Evolutionary conservation across 2,797 vertebrate genomes (phyloP).

Genomic region (Lithobates sylvaticus): DNA sequence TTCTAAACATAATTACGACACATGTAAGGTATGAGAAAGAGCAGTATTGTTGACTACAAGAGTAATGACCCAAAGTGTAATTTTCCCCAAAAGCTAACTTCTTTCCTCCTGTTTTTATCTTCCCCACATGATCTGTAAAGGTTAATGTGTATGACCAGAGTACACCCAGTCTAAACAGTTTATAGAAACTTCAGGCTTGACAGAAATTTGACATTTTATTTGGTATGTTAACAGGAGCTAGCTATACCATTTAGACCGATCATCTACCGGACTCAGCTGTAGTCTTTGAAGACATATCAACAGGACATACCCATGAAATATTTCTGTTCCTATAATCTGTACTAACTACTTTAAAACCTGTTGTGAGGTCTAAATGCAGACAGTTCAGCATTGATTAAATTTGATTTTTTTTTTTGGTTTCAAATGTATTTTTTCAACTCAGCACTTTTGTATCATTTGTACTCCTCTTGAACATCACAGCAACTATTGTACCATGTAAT

Average conservation of each 20-base stretch:
- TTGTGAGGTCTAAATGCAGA: background rate
- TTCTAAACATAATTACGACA: slow-evolving; percentile 68
- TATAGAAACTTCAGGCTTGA: slow-evolving; percentile 77
- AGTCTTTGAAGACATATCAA: slow-evolving; percentile 13
- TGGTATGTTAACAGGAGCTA: slow-evolving; percentile 80
- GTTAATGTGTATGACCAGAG: slow-evolving; percentile 71
- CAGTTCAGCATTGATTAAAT: background rate
- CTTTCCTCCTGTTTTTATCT: slow-evolving; percentile 67
- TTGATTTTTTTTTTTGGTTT: background rate
- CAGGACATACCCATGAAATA: slow-evolving; percentile 4
- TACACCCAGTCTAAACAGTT: slow-evolving; percentile 82
- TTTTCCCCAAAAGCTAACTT: slow-evolving; percentile 80
- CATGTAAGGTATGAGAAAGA: slow-evolving; percentile 66
- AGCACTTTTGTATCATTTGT: background rate
- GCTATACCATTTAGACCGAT: slow-evolving; percentile 69
- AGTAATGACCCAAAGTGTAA: slow-evolving; percentile 81
- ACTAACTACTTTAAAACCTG: slow-evolving; percentile 16
- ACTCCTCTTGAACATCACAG: background rate
- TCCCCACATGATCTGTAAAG: slow-evolving; percentile 75
- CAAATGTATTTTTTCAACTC: background rate
- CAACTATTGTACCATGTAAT: too few relatives aligned
- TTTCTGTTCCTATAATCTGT: background rate
- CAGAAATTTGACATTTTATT: slow-evolving; percentile 78
- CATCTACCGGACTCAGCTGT: slow-evolving; percentile 1
- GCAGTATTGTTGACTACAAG: slow-evolving; percentile 76